Percentiles rank a stretch among this genome's conserved stretches.
phyloP scores from a whole-genome alignment of 2,888 invertebrate genomes.

The Myopa tessellatipennis region DNA sequence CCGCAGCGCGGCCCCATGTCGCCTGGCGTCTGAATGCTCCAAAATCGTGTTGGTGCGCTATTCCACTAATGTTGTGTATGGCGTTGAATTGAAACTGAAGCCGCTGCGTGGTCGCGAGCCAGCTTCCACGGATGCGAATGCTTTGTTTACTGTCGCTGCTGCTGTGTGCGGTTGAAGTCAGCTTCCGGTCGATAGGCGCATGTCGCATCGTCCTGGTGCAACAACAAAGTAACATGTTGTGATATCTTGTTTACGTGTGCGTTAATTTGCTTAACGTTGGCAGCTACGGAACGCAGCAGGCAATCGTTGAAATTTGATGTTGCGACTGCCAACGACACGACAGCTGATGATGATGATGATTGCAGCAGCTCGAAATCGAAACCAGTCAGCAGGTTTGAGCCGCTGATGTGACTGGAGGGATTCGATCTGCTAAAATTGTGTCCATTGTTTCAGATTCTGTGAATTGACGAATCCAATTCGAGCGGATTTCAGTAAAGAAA shows the following conservation, averaged over 20 bases:
- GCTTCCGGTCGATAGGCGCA: conserved; percentile 3
- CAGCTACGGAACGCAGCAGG: too few relatives aligned
- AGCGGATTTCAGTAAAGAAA: too few relatives aligned
- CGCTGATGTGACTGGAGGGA: not conserved
- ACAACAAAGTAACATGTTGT: not conserved
- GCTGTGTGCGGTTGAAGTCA: not conserved
- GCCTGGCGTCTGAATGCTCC: not conserved
- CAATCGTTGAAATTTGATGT: too few relatives aligned
- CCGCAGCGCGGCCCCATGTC: not conserved
- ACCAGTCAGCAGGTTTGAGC: not conserved
- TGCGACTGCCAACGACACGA: too few relatives aligned
- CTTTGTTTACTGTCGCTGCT: not conserved
- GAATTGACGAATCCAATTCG: too few relatives aligned
- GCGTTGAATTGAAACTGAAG: conserved; percentile 15
- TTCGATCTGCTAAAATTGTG: not conserved
- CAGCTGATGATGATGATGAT: too few relatives aligned
- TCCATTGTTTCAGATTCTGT: not conserved
- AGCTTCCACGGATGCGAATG: not conserved
- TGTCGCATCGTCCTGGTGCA: not conserved
- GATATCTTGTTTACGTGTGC: conserved; percentile 16
- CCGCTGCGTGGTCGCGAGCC: not conserved
- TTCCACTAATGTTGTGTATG: not conserved
- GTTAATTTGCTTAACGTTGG: too few relatives aligned
- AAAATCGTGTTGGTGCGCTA: not conserved
- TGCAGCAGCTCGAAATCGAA: not conserved